Evolutionary conservation across 1,140 invertebrate genomes (phyloP).

Genomic region (Drosophila repleta): DNA sequence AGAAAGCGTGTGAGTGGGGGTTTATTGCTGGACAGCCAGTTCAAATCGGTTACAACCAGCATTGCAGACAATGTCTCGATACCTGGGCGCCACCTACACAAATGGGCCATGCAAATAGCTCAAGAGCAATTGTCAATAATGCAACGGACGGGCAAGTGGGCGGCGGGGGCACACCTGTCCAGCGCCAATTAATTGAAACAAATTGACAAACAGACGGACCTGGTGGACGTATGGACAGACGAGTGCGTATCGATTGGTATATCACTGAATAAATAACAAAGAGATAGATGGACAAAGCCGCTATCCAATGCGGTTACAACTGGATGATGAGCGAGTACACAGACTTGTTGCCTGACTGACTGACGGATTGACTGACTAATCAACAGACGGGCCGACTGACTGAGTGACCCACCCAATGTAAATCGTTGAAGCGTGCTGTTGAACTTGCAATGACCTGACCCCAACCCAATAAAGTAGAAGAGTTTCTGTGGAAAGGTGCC

Average conservation of each 20-base stretch:
- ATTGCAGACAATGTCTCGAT: conserved; percentile 56
- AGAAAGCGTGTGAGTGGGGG: not conserved
- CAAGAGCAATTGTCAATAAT: conserved; percentile 52
- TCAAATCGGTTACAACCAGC: conserved; percentile 48
- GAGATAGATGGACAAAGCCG: conserved; percentile 50
- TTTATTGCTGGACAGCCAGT: conserved; percentile 18
- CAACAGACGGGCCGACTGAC: not conserved
- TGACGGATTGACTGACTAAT: not conserved
- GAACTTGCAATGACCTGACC: conserved; percentile 44
- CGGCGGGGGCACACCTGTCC: conserved; percentile 30
- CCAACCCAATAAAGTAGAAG: conserved; percentile 12
- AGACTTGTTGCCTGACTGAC: conserved; percentile 8
- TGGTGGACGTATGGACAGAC: not conserved
- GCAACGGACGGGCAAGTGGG: not conserved
- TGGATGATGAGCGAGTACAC: conserved; percentile 16
- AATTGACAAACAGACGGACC: conserved; percentile 59
- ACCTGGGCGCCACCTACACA: conserved; percentile 19
- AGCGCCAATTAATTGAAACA: conserved; percentile 74
- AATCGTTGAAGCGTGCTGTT: conserved; percentile 52
- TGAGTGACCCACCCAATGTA: conserved; percentile 33
- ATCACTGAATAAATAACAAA: conserved; percentile 61
- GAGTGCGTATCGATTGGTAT: conserved; percentile 71
- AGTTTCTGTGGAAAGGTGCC: no score
- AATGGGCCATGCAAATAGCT: conserved; percentile 42
- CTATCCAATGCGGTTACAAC: conserved; percentile 61